These are phyloP conservation scores for Andricus curvator DNA, from an alignment of 2,888 invertebrate species.

Conservation along the genomic window DNA sequence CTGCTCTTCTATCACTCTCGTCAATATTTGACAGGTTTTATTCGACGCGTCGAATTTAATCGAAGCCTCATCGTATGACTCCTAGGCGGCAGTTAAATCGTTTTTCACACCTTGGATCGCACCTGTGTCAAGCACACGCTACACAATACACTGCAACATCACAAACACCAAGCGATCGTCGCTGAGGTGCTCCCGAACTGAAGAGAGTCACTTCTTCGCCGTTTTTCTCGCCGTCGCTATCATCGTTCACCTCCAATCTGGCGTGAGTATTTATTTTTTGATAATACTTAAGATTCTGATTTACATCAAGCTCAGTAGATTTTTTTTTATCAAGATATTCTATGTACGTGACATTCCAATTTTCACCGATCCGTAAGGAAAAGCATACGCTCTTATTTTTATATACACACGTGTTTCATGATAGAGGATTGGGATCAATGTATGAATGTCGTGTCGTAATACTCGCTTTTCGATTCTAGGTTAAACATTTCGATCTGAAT, in stretches of 20 bases:
- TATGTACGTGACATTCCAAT: not conserved
- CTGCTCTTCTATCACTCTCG: not conserved
- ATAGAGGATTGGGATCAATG: constrained; percentile 19
- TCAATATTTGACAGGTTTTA: constrained; percentile 14
- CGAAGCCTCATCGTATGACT: constrained; percentile 66
- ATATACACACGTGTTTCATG: constrained; percentile 22
- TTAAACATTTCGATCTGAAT: constrained; percentile 16
- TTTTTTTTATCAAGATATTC: not conserved
- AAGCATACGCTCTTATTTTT: not conserved
- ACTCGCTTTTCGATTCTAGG: constrained; percentile 27
- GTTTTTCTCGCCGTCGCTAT: constrained; percentile 38
- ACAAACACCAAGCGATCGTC: constrained; percentile 62
- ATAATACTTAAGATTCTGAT: constrained; percentile 9
- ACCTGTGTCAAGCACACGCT: constrained; percentile 73
- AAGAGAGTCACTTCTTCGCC: constrained; percentile 52
- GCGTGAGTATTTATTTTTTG: constrained; percentile 23
- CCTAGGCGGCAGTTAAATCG: constrained; percentile 68
- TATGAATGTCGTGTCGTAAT: constrained; percentile 4
- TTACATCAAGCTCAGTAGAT: not conserved
- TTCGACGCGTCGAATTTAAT: constrained; percentile 51
- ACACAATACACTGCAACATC: constrained; percentile 59
- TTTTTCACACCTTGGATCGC: constrained; percentile 66
- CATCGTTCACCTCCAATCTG: not conserved
- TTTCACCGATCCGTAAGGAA: not conserved
- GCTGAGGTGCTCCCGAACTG: constrained; percentile 40